A percentile compares a stretch with the other conserved stretches of the same genome.
Conservation (phyloP, 2,797 vertebrate species). For the Sebastes iracundus region DNA sequence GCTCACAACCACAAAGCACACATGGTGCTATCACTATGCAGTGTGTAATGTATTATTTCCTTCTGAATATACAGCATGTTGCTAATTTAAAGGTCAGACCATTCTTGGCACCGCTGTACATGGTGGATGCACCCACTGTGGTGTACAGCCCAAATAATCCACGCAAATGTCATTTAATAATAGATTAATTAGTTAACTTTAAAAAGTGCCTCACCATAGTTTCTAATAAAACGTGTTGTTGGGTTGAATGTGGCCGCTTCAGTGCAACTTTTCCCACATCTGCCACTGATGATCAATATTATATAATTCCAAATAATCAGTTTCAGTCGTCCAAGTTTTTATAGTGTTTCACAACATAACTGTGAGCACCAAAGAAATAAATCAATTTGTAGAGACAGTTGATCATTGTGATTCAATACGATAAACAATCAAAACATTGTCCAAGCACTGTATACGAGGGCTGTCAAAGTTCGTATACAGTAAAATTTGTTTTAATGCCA, state of each 20-base stretch:
- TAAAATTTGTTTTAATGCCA: too few relatives aligned
- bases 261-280: background rate
- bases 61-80: background rate
- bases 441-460: too few relatives aligned
- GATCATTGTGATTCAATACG: background rate
- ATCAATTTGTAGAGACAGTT: background rate
- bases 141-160: background rate
- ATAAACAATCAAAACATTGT: background rate
- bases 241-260: background rate
- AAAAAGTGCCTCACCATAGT: background rate
- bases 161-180: background rate
- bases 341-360: background rate
- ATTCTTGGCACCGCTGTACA: background rate
- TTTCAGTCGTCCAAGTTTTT: background rate
- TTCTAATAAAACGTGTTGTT: background rate
- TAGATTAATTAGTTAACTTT: background rate
- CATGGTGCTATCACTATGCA: background rate
- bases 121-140: background rate
- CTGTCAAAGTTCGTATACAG: too few relatives aligned
- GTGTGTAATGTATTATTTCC: background rate
- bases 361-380: background rate
- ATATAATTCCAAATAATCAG: background rate
- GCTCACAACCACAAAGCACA: background rate
- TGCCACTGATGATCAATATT: background rate
- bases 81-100: constrained; percentile 30